Base-by-base conservation (phyloP, 2,797 vertebrate genomes). In the Microctenopoma steveboyesi region DNA sequence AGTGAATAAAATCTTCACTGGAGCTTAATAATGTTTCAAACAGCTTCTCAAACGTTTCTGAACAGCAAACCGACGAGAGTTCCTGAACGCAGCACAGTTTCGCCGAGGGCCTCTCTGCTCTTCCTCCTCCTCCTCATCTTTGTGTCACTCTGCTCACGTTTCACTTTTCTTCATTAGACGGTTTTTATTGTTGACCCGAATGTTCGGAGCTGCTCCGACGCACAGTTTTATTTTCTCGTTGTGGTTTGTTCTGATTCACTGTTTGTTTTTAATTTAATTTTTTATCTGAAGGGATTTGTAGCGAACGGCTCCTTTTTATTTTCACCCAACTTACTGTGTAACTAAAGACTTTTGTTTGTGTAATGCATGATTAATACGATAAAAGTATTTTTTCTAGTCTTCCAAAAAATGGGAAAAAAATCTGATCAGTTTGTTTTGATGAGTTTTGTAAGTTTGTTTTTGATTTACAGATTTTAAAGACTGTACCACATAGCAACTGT, bases 301-400 rank as follows among this genome's bases (percentile, higher is more conserved):
- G 88, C 89, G 83, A 89, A 91, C 82, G 78, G 91, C 72, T 93
- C 89, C 89, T 86, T 65, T 60, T 73, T 64, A 14, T 72, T 73
- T 83, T 55, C 69, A 68, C 47, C 58, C 47, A 91, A 92, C 95
- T 94, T 45, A 92, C 94, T 91, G 92, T 96, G 94, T 97, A 96
- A 95, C 95, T 89, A 87, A 92, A 95, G 93, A 93, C 5, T 95
- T 95, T 94, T 95, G 94, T 97, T 97, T 96, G 95, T 98, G 95
- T 91, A 85, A 78, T 98, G 97, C 97, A 98, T 98, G 97, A 95
- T 95, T 97, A 96, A 95, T 94, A 97, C 94, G 94, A 96, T 94
- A 81, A 95, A 96, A 96, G 93, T 98, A 96, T 97, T 98, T 99
- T 98, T 99, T 97, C 96, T 98, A 97, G 96, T 98, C 96, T 98